phyloP scores from a whole-genome alignment of 2,113 vertebrate genomes.

The Struthio camelus region DNA sequence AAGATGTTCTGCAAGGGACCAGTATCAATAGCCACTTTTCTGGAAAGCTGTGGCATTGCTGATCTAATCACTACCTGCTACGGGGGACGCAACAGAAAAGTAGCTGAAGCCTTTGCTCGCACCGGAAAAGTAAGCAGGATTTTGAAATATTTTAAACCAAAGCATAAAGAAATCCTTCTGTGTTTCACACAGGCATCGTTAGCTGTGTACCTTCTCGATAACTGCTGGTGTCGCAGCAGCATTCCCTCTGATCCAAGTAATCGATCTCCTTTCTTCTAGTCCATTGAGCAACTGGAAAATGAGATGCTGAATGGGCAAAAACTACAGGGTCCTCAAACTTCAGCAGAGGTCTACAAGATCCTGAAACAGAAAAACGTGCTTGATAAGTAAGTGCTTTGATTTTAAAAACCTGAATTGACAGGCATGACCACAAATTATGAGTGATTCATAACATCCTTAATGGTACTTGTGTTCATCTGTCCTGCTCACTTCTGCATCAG shows the following conservation, averaged over 20 bases:
- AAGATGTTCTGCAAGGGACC: slow-evolving; percentile 81
- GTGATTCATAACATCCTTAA: not conserved
- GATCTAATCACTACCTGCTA: slow-evolving; percentile 92
- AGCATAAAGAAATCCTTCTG: not conserved
- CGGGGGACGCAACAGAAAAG: slow-evolving; percentile 85
- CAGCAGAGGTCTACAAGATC: slow-evolving; percentile 75
- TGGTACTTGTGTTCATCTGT: not conserved
- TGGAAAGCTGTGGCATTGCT: slow-evolving; percentile 89
- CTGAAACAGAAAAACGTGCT: slow-evolving; percentile 68
- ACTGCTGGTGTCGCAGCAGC: not conserved
- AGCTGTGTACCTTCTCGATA: not conserved
- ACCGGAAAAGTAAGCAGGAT: slow-evolving; percentile 78
- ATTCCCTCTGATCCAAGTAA: not conserved
- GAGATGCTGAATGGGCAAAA: slow-evolving; percentile 93
- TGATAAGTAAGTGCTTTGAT: slow-evolving; percentile 68
- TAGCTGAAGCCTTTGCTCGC: slow-evolving; percentile 85
- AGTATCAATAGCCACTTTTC: slow-evolving; percentile 78
- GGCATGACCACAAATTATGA: not conserved
- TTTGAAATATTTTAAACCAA: not conserved
- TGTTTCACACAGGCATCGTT: not conserved
- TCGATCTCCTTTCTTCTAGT: slow-evolving; percentile 67
- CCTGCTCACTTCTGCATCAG: not conserved
- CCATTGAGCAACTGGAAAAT: slow-evolving; percentile 82
- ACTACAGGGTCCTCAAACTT: slow-evolving; percentile 87
- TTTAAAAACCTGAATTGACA: not conserved